phyloP scores from a whole-genome alignment of 2,888 invertebrate species.

The Sinohyriopsis cumingii region DNA sequence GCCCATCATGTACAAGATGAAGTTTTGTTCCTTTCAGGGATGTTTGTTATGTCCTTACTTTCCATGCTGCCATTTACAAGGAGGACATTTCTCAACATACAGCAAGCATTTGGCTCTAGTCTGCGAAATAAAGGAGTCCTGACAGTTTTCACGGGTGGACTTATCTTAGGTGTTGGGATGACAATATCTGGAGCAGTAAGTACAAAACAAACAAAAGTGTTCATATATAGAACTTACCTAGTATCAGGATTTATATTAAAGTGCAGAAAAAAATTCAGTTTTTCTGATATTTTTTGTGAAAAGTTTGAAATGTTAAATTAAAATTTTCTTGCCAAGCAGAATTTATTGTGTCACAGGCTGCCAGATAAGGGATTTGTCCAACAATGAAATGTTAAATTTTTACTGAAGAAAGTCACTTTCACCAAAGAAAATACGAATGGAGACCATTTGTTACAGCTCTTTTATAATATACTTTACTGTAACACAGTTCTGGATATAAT shows the following conservation, averaged over 20 bases:
- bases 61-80: conserved; percentile 36
- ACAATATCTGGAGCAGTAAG: conserved; percentile 46
- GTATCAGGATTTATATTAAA: too few species aligned
- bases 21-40: conserved; percentile 24
- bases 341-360: too few species aligned
- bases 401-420: too few species aligned
- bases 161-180: conserved; percentile 45
- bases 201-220: neutral
- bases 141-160: conserved; percentile 29
- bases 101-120: conserved; percentile 14
- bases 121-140: conserved; percentile 33
- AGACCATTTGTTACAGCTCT: too few species aligned
- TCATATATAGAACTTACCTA: too few species aligned
- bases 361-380: neutral
- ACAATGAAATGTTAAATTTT: neutral
- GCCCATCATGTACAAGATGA: neutral
- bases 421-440: too few species aligned
- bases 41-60: conserved; percentile 34
- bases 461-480: too few species aligned
- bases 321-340: too few species aligned
- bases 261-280: too few species aligned
- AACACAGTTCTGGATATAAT: too few species aligned
- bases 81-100: conserved; percentile 19
- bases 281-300: too few species aligned
- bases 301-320: too few species aligned